These are phyloP conservation scores for Ceratotherium simum DNA, from an alignment of 2,113 vertebrate genomes.

Conservation along the genomic window DNA sequence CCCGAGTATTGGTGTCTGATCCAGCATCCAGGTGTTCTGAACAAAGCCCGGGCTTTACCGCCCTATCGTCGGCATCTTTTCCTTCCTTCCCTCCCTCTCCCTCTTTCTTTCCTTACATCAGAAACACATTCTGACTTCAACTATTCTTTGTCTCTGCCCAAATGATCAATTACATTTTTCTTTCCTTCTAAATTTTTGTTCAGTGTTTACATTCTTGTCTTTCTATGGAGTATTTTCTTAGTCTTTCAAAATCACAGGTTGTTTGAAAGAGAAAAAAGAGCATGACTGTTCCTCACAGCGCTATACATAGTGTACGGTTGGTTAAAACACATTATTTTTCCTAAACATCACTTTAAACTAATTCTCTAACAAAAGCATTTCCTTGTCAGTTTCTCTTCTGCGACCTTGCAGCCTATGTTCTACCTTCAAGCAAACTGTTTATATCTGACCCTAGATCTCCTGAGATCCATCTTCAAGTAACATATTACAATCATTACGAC, in stretches of 20 bases:
- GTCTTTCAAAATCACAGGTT: not conserved
- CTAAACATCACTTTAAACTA: not conserved
- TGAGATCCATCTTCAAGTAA: not conserved
- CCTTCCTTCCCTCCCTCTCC: rapidly evolving
- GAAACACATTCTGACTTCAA: not conserved
- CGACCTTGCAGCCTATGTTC: not conserved
- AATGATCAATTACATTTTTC: not conserved
- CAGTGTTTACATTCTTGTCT: not conserved
- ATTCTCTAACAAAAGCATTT: not conserved
- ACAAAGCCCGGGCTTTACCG: not conserved
- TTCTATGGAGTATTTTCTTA: not conserved
- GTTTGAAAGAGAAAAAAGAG: not conserved
- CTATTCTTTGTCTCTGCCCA: not conserved
- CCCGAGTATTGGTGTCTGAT: not conserved
- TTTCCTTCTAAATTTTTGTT: slow-evolving; percentile 10
- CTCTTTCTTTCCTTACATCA: not conserved
- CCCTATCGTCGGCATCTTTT: not conserved
- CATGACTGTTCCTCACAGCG: not conserved
- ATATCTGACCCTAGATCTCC: slow-evolving; percentile 1
- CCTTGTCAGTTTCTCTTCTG: not conserved
- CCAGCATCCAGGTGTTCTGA: rapidly evolving
- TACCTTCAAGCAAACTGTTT: slow-evolving; percentile 22
- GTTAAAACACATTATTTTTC: not conserved
- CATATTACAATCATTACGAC: not conserved
- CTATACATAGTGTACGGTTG: not conserved